These are phyloP conservation scores for Anolis sagrei DNA, from an alignment of 2,113 vertebrate species.

Conservation along the genomic window DNA sequence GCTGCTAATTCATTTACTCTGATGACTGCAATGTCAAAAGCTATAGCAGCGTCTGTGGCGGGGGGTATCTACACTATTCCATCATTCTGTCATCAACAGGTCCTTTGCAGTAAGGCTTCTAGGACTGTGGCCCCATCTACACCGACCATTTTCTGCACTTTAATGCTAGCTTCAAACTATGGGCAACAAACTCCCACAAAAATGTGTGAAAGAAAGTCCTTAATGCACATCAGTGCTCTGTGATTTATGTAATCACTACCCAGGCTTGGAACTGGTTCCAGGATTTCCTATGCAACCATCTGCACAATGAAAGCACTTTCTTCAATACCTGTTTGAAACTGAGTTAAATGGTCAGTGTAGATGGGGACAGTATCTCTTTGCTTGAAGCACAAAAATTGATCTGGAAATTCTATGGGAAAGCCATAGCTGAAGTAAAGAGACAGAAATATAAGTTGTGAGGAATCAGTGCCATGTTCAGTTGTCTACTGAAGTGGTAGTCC, in stretches of 20 bases:
- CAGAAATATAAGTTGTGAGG: slow-evolving; percentile 75
- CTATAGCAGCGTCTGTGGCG: not conserved
- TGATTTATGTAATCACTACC: too few species aligned
- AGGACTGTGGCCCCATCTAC: not conserved
- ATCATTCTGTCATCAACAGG: not conserved
- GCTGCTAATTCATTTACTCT: not conserved
- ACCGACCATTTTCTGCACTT: too few species aligned
- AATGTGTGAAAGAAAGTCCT: too few species aligned
- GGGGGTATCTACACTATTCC: not conserved
- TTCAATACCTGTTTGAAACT: too few species aligned
- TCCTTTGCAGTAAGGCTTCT: not conserved
- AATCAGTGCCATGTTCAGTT: slow-evolving; percentile 73
- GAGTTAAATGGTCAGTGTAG: too few species aligned
- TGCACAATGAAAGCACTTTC: too few species aligned
- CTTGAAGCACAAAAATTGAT: not conserved
- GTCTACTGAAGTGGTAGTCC: too few species aligned
- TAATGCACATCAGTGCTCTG: too few species aligned
- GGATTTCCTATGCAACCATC: too few species aligned
- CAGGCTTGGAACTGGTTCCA: too few species aligned
- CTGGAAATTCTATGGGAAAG: slow-evolving; percentile 55
- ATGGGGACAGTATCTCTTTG: not conserved
- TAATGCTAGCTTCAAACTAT: too few species aligned
- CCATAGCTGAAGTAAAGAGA: slow-evolving; percentile 44
- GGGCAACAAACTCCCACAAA: too few species aligned
- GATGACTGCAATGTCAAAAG: not conserved